Percentiles rank a stretch among this genome's conserved stretches.
Conservation (phyloP, 2,888 invertebrate species). For the Eupithecia exiguata region DNA sequence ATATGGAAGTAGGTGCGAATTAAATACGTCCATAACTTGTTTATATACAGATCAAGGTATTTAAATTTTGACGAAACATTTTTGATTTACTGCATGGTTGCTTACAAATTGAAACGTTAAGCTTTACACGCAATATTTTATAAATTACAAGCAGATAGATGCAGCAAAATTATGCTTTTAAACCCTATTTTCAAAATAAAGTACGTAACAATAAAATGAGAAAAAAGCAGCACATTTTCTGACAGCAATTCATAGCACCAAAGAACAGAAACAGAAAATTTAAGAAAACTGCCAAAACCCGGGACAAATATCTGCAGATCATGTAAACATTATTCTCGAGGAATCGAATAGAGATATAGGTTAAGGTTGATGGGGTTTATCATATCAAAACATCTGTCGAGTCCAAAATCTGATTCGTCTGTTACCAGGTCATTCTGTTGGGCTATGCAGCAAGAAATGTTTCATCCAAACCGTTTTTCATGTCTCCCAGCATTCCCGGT, state of each 20-base stretch:
- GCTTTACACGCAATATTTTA: background rate
- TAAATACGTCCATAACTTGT: conserved; percentile 41
- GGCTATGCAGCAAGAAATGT: conserved; percentile 47
- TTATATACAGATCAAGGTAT: conserved; percentile 47
- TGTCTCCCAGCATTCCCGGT: conserved; percentile 60
- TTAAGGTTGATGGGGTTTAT: background rate
- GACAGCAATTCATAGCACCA: background rate
- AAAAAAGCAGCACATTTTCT: background rate
- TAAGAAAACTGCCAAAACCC: background rate
- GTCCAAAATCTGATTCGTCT: conserved; percentile 13
- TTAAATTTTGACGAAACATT: conserved; percentile 45
- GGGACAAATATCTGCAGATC: background rate
- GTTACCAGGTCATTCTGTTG: conserved; percentile 34
- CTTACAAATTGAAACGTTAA: background rate
- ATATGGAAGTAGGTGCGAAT: conserved; percentile 62
- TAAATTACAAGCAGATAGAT: background rate
- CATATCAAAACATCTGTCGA: background rate
- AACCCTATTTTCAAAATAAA: background rate
- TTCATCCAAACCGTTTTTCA: conserved; percentile 61
- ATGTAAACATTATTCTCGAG: background rate
- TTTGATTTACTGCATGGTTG: conserved; percentile 28
- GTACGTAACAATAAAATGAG: background rate
- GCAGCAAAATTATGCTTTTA: background rate
- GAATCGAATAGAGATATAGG: background rate
- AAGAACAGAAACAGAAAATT: no score